These are phyloP conservation scores for Drosophila burlai DNA, from an alignment of 1,140 invertebrate genomes.

Conservation along the genomic window DNA sequence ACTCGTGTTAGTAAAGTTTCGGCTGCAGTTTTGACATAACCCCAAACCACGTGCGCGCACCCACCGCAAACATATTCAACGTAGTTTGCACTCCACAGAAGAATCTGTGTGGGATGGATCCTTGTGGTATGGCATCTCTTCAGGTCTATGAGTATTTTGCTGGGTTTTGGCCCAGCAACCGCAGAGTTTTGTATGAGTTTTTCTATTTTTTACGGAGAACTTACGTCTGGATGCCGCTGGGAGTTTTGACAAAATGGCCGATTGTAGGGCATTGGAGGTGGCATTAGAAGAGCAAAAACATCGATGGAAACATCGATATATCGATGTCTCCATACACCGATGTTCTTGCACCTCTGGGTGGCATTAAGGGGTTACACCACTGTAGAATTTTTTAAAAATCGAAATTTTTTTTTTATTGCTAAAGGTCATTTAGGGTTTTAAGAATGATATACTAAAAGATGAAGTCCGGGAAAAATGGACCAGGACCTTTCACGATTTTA, in stretches of 20 bases:
- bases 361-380: no score
- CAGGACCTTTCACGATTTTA: no score
- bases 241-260: slow-evolving; percentile 86
- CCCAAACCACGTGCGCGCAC: slow-evolving; percentile 15
- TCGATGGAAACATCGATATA: no score
- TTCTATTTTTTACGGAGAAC: slow-evolving; percentile 65
- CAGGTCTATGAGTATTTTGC: neutral
- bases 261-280: slow-evolving; percentile 20
- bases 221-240: slow-evolving; percentile 91
- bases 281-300: neutral
- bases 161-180: neutral
- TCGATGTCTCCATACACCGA: no score
- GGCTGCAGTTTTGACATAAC: slow-evolving; percentile 19
- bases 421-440: no score
- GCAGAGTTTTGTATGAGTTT: neutral
- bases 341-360: no score
- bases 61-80: slow-evolving; percentile 20
- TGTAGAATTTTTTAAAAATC: no score
- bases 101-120: neutral
- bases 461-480: no score
- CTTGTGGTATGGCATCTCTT: neutral
- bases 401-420: no score
- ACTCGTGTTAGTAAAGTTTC: slow-evolving; percentile 6
- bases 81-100: neutral
- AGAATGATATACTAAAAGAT: no score